phyloP scores from a whole-genome alignment of 2,113 vertebrate genomes.

The Fulmarus glacialis region DNA sequence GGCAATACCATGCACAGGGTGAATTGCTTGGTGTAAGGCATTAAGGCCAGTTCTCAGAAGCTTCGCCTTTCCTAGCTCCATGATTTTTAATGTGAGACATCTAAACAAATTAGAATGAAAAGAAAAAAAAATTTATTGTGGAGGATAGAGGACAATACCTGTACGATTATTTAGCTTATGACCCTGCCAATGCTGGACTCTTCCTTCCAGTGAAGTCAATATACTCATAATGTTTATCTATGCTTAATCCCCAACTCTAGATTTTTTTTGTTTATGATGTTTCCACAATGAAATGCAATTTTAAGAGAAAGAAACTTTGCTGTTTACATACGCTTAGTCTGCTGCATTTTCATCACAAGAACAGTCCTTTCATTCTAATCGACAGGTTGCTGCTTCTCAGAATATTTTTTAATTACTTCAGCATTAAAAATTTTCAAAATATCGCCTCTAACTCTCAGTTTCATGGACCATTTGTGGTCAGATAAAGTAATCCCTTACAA shows the following conservation, averaged over 20 bases:
- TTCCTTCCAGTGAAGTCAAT: background rate
- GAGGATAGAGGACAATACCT: rapidly evolving
- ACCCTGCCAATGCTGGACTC: background rate
- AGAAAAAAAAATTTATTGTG: background rate
- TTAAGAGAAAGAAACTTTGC: background rate
- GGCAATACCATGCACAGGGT: slow-evolving; percentile 88
- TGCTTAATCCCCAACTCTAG: background rate
- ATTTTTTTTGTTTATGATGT: background rate
- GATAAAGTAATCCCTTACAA: background rate
- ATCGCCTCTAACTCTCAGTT: background rate
- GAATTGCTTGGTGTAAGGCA: slow-evolving; percentile 85
- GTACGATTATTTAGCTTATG: background rate
- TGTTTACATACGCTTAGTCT: background rate
- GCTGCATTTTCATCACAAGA: background rate
- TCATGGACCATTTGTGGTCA: background rate
- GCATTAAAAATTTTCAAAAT: background rate
- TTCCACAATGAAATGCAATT: background rate
- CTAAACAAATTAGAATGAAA: background rate
- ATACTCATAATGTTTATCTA: background rate
- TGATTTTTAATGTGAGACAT: slow-evolving; percentile 46
- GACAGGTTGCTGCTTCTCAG: background rate
- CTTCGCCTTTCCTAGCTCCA: slow-evolving; percentile 92
- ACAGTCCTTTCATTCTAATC: background rate
- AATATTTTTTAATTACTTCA: background rate
- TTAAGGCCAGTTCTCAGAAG: slow-evolving; percentile 88